Conservation (phyloP, 2,888 invertebrate genomes). For the Crossocerus cetratus region DNA sequence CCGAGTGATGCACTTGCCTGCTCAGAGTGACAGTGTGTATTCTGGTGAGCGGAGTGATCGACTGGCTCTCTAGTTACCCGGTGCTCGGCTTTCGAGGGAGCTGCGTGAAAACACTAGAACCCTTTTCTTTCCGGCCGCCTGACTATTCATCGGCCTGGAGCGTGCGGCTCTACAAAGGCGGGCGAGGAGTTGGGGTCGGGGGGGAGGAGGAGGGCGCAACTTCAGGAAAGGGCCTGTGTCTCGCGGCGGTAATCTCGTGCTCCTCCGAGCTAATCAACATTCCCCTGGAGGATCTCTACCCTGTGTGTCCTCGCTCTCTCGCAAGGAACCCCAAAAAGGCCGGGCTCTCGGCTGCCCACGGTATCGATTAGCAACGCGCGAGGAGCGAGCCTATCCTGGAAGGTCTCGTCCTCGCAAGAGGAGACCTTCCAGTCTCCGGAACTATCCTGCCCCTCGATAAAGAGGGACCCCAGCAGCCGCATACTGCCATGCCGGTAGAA, state of each 20-base stretch:
- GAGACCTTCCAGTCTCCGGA: background rate
- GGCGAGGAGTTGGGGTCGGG: background rate
- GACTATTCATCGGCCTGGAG: background rate
- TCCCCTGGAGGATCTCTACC: conserved; percentile 23
- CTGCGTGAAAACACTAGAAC: too few species aligned
- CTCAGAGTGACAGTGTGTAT: background rate
- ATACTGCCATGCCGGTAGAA: background rate
- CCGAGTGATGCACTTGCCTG: conserved; percentile 33
- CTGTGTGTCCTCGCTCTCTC: conserved; percentile 4
- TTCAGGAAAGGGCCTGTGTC: background rate
- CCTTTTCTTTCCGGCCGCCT: too few species aligned
- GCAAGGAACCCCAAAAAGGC: background rate
- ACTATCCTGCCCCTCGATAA: background rate
- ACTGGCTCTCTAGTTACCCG: background rate
- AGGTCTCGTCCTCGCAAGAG: background rate
- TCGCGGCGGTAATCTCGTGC: background rate
- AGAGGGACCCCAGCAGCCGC: background rate
- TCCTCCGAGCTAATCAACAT: conserved; percentile 26
- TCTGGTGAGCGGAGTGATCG: background rate
- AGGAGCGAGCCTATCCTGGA: conserved; percentile 13
- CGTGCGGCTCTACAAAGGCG: background rate
- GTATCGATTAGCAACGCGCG: conserved; percentile 30
- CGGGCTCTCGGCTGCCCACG: conserved; percentile 1
- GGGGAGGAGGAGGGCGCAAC: background rate
- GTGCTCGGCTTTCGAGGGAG: background rate